Evolutionary conservation across 2,113 vertebrate species (phyloP).

Genomic region (Nothoprocta perdicaria): DNA sequence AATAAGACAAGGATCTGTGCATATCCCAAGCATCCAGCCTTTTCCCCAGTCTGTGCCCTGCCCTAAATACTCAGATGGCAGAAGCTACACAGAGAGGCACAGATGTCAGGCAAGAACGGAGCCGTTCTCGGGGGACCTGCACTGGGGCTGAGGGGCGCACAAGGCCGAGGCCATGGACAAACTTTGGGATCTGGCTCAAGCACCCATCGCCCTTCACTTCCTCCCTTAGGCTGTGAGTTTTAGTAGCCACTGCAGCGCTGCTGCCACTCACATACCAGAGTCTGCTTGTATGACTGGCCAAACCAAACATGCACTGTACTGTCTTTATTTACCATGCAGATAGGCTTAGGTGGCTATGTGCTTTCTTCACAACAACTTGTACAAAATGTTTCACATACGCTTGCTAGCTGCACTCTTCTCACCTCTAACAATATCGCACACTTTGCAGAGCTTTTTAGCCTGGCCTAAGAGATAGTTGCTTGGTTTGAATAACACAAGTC

Average conservation of each 20-base stretch:
- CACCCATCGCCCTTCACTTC: background rate
- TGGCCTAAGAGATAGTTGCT: background rate
- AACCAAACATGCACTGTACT: background rate
- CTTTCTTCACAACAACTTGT: background rate
- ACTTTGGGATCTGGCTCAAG: background rate
- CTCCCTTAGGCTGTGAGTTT: background rate
- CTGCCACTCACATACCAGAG: background rate
- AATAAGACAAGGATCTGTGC: background rate
- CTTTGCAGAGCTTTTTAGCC: background rate
- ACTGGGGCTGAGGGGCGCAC: background rate
- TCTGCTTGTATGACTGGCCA: fast-evolving
- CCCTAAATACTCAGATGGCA: fast-evolving
- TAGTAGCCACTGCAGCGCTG: background rate
- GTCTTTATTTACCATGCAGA: fast-evolving
- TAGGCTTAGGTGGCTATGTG: background rate
- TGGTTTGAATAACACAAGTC: background rate
- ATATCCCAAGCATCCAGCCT: background rate
- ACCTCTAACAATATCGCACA: background rate
- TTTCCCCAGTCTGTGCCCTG: background rate
- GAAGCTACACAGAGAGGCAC: background rate
- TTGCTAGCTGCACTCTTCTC: background rate
- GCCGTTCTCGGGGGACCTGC: background rate
- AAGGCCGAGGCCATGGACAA: background rate
- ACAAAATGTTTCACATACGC: background rate
- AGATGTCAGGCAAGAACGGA: background rate